These are phyloP conservation scores for Drosophila paracracens DNA, from an alignment of 2,888 invertebrate genomes.

Conservation along the genomic window DNA sequence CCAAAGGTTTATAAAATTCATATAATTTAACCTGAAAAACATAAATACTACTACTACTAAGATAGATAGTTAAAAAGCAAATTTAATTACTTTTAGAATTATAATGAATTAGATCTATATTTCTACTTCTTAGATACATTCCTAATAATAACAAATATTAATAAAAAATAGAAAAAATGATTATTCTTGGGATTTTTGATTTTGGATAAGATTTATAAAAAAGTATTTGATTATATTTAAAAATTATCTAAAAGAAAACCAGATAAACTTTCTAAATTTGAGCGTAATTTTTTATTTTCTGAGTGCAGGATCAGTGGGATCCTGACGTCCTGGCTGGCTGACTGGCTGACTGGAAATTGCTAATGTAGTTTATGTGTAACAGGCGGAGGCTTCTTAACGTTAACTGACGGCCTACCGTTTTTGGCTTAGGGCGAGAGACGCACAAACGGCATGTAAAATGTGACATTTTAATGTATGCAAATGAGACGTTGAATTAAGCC, in stretches of 20 bases:
- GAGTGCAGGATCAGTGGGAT: not conserved
- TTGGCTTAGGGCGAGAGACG: conserved; percentile 66
- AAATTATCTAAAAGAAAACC: not conserved
- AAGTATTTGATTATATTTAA: not conserved
- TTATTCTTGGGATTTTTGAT: not conserved
- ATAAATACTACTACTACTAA: too few species aligned
- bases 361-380: conserved; percentile 77
- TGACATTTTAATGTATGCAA: conserved; percentile 81
- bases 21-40: too few species aligned
- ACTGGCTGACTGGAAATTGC: conserved; percentile 62
- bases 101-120: too few species aligned
- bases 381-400: conserved; percentile 63
- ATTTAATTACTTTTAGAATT: too few species aligned
- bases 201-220: not conserved
- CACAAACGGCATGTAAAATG: conserved; percentile 81
- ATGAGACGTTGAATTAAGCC: conserved; percentile 79
- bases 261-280: not conserved
- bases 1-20: too few species aligned
- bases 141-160: not conserved
- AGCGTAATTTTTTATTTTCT: not conserved
- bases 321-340: not conserved
- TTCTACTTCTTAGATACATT: not conserved
- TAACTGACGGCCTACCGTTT: conserved; percentile 69
- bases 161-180: not conserved
- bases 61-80: too few species aligned